Conservation (phyloP, 2,797 vertebrate genomes). For the Helarctos malayanus region DNA sequence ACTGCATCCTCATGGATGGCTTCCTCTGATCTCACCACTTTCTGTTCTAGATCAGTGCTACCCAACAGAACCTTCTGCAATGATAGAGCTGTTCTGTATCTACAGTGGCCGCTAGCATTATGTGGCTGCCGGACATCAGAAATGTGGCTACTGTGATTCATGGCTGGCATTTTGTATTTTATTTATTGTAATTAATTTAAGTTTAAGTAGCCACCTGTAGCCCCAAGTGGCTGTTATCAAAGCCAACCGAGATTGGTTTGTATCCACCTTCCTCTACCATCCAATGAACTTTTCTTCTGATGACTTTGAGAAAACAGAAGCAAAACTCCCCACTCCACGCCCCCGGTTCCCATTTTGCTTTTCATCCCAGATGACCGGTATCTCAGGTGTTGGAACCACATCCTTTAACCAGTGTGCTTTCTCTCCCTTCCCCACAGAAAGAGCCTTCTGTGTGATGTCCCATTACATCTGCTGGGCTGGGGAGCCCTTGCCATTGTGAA, state of each 20-base stretch:
- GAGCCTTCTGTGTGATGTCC: background rate
- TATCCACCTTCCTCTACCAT: background rate
- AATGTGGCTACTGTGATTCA: background rate
- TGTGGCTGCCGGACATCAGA: background rate
- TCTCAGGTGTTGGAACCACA: background rate
- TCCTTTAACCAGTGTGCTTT: background rate
- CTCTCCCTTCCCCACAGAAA: background rate
- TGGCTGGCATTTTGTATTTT: background rate
- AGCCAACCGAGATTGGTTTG: background rate
- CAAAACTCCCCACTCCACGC: background rate
- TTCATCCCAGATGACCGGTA: background rate
- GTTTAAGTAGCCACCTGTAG: background rate
- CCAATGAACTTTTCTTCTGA: background rate
- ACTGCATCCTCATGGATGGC: fast-evolving
- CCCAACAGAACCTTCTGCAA: background rate
- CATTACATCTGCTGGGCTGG: conserved; percentile 39
- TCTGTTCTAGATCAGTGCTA: background rate
- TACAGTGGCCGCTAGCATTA: fast-evolving
- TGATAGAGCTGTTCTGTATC: no score
- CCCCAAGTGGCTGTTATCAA: background rate
- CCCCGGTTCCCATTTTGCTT: background rate
- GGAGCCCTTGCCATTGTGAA: conserved; percentile 48
- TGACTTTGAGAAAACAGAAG: background rate
- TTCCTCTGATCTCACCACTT: background rate
- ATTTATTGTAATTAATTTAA: background rate